A percentile compares a stretch with the other conserved stretches of the same genome.
These are phyloP conservation scores for Lasioglossum figueresi DNA, from an alignment of 2,888 invertebrate genomes.

Conservation along the genomic window DNA sequence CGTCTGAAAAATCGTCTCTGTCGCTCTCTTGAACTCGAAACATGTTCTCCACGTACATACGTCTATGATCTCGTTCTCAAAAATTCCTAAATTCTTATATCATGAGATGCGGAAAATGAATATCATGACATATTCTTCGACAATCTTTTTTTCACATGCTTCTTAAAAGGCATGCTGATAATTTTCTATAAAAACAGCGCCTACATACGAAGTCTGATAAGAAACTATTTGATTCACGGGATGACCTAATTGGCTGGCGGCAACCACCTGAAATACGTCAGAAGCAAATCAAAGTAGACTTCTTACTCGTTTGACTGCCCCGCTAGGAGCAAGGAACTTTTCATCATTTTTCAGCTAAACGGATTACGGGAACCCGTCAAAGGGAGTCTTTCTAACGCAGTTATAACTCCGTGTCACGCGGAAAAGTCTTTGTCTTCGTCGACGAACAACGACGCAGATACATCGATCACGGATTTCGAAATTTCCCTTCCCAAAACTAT, in stretches of 20 bases:
- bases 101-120: too few species aligned
- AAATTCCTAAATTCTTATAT: too few species aligned
- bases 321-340: background rate
- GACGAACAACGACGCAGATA: background rate
- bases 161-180: too few species aligned
- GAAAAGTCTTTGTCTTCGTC: background rate
- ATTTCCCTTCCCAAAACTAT: too few species aligned
- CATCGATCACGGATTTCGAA: background rate
- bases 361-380: background rate
- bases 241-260: background rate
- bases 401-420: background rate
- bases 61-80: too few species aligned
- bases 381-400: constrained; percentile 1
- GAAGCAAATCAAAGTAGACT: background rate
- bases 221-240: background rate
- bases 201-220: too few species aligned
- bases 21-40: too few species aligned
- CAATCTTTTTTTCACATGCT: too few species aligned
- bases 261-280: background rate
- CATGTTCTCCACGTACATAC: too few species aligned
- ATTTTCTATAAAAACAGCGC: too few species aligned
- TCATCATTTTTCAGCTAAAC: background rate
- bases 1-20: too few species aligned
- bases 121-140: too few species aligned
- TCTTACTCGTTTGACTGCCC: background rate